These are phyloP conservation scores for Microplitis mediator DNA, from an alignment of 1,140 invertebrate genomes.

Conservation along the genomic window DNA sequence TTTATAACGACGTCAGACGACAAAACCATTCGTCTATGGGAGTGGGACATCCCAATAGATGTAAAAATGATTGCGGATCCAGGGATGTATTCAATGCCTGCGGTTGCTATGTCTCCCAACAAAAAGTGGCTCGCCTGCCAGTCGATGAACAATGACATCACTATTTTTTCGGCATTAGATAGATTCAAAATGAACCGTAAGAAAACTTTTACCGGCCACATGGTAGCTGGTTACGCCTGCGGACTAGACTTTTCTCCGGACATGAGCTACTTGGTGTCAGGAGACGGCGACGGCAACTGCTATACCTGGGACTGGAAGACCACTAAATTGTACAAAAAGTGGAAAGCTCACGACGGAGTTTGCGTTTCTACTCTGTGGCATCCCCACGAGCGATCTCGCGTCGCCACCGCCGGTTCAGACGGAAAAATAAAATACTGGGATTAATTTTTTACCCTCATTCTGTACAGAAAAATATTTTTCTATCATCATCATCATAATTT, in stretches of 20 bases:
- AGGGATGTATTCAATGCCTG: slow-evolving; percentile 98
- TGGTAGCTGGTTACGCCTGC: slow-evolving; percentile 99
- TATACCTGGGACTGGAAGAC: slow-evolving; percentile 99
- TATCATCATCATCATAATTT: too few relatives aligned
- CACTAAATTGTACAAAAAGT: slow-evolving; percentile 96
- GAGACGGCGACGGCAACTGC: slow-evolving; percentile 99
- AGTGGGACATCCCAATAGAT: slow-evolving; percentile 99
- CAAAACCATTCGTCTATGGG: slow-evolving; percentile 98
- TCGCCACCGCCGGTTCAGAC: slow-evolving; percentile 98
- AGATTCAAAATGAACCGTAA: slow-evolving; percentile 97
- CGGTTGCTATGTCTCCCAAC: slow-evolving; percentile 92
- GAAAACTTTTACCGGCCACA: slow-evolving; percentile 97
- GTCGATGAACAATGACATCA: slow-evolving; percentile 99
- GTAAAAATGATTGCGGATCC: slow-evolving; percentile 99
- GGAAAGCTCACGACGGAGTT: slow-evolving; percentile 98
- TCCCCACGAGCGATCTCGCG: slow-evolving; percentile 96
- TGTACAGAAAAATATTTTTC: too few relatives aligned
- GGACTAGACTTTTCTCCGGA: slow-evolving; percentile 97
- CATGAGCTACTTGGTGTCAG: slow-evolving; percentile 98
- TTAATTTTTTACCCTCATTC: slow-evolving; percentile 61
- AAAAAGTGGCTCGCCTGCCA: slow-evolving; percentile 99
- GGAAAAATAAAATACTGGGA: slow-evolving; percentile 99
- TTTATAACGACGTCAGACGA: slow-evolving; percentile 99
- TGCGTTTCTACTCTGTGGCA: slow-evolving; percentile 98
- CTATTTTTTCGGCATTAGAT: slow-evolving; percentile 97